Percentiles rank a stretch among this genome's conserved stretches.
These are phyloP conservation scores for Pluvianellus socialis DNA, from an alignment of 2,113 vertebrate genomes.

Conservation along the genomic window DNA sequence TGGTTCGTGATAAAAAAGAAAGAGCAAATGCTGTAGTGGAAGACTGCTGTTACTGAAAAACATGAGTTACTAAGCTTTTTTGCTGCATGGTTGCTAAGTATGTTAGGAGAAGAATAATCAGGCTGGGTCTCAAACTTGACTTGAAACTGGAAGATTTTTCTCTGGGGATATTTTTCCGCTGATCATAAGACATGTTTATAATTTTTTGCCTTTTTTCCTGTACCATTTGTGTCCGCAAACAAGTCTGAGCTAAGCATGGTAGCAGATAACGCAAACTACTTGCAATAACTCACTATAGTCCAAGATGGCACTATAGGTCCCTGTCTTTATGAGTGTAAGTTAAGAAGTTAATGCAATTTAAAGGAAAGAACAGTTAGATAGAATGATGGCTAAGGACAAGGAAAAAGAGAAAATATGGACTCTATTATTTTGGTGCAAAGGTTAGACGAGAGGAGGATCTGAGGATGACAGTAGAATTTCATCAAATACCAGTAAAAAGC, in stretches of 20 bases:
- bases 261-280: neutral
- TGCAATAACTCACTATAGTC: neutral
- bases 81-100: neutral
- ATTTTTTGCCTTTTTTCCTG: neutral
- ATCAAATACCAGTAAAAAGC: neutral
- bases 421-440: neutral
- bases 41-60: neutral
- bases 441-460: neutral
- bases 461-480: neutral
- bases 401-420: neutral
- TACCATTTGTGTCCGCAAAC: neutral
- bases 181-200: neutral
- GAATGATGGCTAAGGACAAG: neutral
- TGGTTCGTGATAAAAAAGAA: neutral
- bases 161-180: neutral
- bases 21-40: neutral
- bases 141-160: neutral
- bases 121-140: neutral
- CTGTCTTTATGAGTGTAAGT: neutral
- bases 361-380: neutral
- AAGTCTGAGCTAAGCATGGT: neutral
- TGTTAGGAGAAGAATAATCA: neutral
- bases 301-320: neutral
- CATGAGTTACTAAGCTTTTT: neutral
- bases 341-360: neutral